phyloP scores from a whole-genome alignment of 2,797 vertebrate genomes.

The Eulemur coronatus region DNA sequence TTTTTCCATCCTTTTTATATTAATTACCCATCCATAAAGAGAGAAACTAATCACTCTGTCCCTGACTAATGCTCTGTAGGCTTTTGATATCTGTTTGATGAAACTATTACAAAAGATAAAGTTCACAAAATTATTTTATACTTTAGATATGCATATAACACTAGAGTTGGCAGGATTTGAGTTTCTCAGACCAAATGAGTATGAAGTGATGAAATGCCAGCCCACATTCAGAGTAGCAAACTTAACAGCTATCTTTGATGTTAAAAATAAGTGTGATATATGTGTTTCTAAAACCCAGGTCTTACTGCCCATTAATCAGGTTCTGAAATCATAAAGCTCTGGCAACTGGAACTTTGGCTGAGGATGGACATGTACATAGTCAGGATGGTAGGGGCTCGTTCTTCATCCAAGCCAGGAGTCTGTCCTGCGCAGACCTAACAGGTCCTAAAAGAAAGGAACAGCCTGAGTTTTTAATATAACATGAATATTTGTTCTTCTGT shows the following conservation, averaged over 20 bases:
- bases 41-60: conserved; percentile 71
- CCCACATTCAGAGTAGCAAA: background rate
- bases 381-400: background rate
- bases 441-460: background rate
- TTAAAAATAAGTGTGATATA: conserved; percentile 49
- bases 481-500: background rate
- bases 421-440: background rate
- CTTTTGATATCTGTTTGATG: conserved; percentile 75
- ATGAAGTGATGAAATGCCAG: conserved; percentile 52
- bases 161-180: conserved; percentile 51
- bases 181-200: conserved; percentile 63
- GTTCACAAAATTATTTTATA: conserved; percentile 64
- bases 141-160: conserved; percentile 50
- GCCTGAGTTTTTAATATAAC: background rate
- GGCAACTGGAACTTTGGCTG: background rate
- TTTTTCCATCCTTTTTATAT: conserved; percentile 74
- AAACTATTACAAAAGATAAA: conserved; percentile 78
- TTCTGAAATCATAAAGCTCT: background rate
- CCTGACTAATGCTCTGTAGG: conserved; percentile 76
- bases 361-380: rapidly evolving
- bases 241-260: conserved; percentile 54
- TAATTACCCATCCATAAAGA: conserved; percentile 72
- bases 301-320: background rate
- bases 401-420: background rate
- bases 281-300: background rate